Evolutionary conservation across 92 coral and sea anemone genomes (phyloP).

Genomic region (Diadumene lineata): DNA sequence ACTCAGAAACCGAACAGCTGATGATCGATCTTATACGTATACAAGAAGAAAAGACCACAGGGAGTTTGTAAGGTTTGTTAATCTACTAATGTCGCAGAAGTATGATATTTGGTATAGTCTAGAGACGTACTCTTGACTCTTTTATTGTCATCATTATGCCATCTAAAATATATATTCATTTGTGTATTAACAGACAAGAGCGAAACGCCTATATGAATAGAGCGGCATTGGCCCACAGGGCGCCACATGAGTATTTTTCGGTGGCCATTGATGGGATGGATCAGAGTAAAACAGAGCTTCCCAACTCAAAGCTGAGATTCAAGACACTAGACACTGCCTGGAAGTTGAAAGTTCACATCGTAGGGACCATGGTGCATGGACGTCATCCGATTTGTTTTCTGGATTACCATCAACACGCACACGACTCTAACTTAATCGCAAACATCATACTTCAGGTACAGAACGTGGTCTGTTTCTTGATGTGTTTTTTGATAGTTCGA

Average conservation of each 20-base stretch:
- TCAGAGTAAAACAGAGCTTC: constrained; percentile 58
- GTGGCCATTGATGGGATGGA: constrained; percentile 71
- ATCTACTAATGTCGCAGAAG: background rate
- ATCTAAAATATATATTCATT: background rate
- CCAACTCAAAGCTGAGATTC: constrained; percentile 34
- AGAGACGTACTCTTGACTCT: background rate
- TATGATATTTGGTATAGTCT: background rate
- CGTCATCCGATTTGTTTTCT: constrained; percentile 51
- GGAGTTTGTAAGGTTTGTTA: constrained; percentile 12
- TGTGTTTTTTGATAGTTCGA: no score
- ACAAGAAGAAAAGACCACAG: constrained; percentile 20
- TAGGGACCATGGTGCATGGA: constrained; percentile 59
- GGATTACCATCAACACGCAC: constrained; percentile 51
- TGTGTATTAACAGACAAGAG: constrained; percentile 20
- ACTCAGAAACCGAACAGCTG: constrained; percentile 4
- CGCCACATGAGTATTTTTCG: constrained; percentile 42
- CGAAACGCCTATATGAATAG: constrained; percentile 37
- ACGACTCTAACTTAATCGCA: constrained; percentile 52
- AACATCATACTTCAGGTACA: constrained; percentile 62
- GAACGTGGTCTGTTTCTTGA: no score
- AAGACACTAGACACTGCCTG: constrained; percentile 43
- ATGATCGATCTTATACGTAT: constrained; percentile 7
- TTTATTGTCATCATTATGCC: background rate
- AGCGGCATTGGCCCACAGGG: constrained; percentile 31
- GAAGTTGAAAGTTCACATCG: constrained; percentile 50